Percentiles rank a stretch among this genome's conserved stretches.
Evolutionary conservation across 2,113 vertebrate species (phyloP).

Genomic region (Rhinoderma darwinii): DNA sequence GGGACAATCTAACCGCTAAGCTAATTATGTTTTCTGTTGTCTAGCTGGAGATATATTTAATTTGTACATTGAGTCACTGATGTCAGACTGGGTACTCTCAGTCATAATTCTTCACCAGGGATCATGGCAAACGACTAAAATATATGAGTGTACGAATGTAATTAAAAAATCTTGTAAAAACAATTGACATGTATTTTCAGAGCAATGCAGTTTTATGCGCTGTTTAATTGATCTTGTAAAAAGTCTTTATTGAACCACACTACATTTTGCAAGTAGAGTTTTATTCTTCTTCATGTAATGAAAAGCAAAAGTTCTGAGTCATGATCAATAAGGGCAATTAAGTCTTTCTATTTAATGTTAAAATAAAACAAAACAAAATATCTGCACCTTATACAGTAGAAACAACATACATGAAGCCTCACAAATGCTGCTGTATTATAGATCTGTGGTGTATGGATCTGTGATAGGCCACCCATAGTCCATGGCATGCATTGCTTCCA

Average conservation of each 20-base stretch:
- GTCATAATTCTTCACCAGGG: not conserved
- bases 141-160: slow-evolving; percentile 5
- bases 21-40: not conserved
- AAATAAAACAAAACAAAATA: not conserved
- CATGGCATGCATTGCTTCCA: no score
- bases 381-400: not conserved
- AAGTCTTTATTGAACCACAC: slow-evolving; percentile 30
- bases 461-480: no score
- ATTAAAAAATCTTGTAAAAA: not conserved
- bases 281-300: slow-evolving; percentile 34
- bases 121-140: not conserved
- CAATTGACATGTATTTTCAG: not conserved
- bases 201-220: not conserved
- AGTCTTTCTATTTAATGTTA: not conserved
- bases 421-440: not conserved
- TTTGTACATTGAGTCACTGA: not conserved
- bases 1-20: not conserved
- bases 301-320: not conserved
- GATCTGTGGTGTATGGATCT: not conserved
- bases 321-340: slow-evolving; percentile 11
- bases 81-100: not conserved
- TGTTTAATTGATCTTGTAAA: slow-evolving; percentile 14
- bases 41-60: not conserved
- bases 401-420: not conserved
- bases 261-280: slow-evolving; percentile 5